Conservation (phyloP, 2,888 invertebrate genomes). For the Mythimna lalbum region DNA sequence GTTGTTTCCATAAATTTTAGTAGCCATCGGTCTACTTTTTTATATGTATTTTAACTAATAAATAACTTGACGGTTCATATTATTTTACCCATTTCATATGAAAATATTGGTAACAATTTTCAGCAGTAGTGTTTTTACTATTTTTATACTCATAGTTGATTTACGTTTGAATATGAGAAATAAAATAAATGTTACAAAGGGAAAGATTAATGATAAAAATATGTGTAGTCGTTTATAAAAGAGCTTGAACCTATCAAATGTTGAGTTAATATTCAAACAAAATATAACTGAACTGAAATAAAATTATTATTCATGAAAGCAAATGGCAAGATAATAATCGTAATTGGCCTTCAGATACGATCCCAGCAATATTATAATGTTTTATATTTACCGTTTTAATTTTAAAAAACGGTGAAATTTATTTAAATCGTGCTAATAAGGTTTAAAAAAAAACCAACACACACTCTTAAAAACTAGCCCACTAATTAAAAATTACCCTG, state of each 20-base stretch:
- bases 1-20: constrained; percentile 13
- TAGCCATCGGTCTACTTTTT: neutral
- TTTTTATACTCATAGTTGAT: neutral
- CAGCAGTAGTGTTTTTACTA: neutral
- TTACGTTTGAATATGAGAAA: neutral
- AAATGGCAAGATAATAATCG: constrained; percentile 51
- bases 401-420: constrained; percentile 15
- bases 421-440: constrained; percentile 17
- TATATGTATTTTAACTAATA: neutral
- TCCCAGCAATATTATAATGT: constrained; percentile 23
- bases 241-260: neutral
- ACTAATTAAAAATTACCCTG: no score
- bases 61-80: constrained; percentile 13
- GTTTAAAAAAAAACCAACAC: neutral
- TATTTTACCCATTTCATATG: neutral
- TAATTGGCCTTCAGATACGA: constrained; percentile 42
- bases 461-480: no score
- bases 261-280: constrained; percentile 10
- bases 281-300: constrained; percentile 30
- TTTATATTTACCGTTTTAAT: constrained; percentile 30
- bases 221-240: neutral
- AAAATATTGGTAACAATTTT: neutral
- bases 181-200: neutral
- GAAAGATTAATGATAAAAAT: constrained; percentile 13
- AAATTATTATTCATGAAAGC: constrained; percentile 48